Base-by-base conservation (phyloP, 2,888 invertebrate genomes). In the Linnaemya tessellans region DNA sequence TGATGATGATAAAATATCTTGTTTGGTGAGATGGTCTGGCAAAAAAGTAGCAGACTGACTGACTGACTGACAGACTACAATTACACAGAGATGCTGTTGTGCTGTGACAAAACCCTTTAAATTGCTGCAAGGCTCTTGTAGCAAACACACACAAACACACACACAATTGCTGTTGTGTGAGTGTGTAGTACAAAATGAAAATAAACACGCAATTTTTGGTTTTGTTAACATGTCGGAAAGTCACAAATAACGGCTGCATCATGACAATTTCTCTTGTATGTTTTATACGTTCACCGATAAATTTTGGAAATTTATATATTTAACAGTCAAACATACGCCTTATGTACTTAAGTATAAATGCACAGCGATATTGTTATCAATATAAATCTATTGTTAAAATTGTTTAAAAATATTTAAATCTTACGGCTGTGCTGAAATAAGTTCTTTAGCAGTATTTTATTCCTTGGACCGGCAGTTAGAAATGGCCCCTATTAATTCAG, bases 211-310 rank as follows among this genome's bases (percentile, higher is more conserved):
- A 71, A 22, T 71, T 75, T 70, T 75, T 65, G 75, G 75, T 65
- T 80, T 84, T 80, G 65, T 75, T 65, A 80, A 65, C 75, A 70
- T 84, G 80, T 75, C 80, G 75, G 70, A 84, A 75, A 80, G 74
- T 84, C 58, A 60, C 20, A 54, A 81, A 74, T 71, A 83, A 64
- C 83, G 74, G 64, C 79, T 79, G 83, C 74, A 79, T 79, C 62
- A 58, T 79, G 54, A 79, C 41, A 73, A 79, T 74, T 83, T 73
- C 60, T 78, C 54, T 74, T 71, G 58, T 65, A 56, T 68, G n/a
- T 54, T 54, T 18, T 58, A 65, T 74, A 49, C 10, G 22, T n/a
- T n/a, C 41, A 20, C 41, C 20, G 60, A 51, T 7, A 62, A 22
- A 51, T 43, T 41, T 41, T 0, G 11, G 11, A 13, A 13, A 41